Base-by-base conservation (phyloP, 2,797 vertebrate genomes). In the Avahi laniger region DNA sequence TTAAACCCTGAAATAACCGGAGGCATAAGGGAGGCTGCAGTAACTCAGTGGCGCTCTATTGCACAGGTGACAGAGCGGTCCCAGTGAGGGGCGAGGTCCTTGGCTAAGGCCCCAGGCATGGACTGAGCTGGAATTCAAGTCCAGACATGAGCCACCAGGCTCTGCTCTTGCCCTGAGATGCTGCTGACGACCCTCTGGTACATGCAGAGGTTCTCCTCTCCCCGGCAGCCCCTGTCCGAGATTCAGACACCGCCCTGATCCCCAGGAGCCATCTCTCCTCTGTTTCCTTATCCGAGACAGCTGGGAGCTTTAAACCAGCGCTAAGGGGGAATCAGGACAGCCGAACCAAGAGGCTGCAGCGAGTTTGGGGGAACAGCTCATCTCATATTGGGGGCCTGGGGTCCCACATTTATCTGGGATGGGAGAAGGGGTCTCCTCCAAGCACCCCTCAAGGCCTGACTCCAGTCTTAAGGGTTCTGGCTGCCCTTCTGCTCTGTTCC, bases 321-420 rank as follows among this genome's bases (percentile, higher is more conserved):
- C 11, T 33, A 46, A 75, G 10, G 46, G 35, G 9, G 18, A 26
- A 7, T 50, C 13, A 5, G n/a, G 13, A 78, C 13, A 9, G 24
- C 7, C 50, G 57, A 80, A 41, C 17, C 73, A 14, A 22, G 20
- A 81, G 70, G n/a, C 30, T 46, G 14, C 43, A 15, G 78, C 33
- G 12, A 7, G 0, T 24, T 2, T 3, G 11, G n/a, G 22, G 12
- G 38, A 8, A 0, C 48, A 35, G 76, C 38, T 2, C 57, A 4
- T 33, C 78, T 91, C 38, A 0, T 8, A 0, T 2, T 11, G 52
- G 28, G 30, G 13, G 13, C 4, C 92, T 54, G 5, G 52, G 28
- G 35, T 0, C 59, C 79, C 46, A 65, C n/a, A 1, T 43, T 14
- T 54, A 14, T 54, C 79, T 69, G 46, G 63, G n/a, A 33, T 17